phyloP scores from a whole-genome alignment of 2,888 invertebrate genomes.

The Callyntrura guangdongensis region DNA sequence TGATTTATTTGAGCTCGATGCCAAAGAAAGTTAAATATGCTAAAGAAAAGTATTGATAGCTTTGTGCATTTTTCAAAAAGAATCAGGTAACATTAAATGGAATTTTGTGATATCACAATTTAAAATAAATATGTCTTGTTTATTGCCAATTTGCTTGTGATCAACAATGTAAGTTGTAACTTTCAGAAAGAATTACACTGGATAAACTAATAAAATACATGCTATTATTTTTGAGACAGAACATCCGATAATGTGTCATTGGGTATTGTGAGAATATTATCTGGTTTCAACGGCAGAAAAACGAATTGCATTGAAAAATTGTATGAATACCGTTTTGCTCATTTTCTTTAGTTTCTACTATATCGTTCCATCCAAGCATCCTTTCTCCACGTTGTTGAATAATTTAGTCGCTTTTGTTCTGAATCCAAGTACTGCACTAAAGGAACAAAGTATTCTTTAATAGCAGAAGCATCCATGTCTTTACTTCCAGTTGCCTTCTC shows the following conservation, averaged over 20 bases:
- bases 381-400: conserved; percentile 90
- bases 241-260: background rate
- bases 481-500: conserved; percentile 91
- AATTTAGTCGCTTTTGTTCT: conserved; percentile 90
- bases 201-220: conserved; percentile 41
- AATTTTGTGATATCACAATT: too few species aligned
- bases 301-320: background rate
- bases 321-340: background rate
- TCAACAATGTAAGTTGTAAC: conserved; percentile 2
- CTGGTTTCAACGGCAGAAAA: background rate
- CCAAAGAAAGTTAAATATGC: too few species aligned
- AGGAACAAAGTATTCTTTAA: conserved; percentile 94
- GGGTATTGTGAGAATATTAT: conserved; percentile 8
- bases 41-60: too few species aligned
- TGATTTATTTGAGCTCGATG: too few species aligned
- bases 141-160: conserved; percentile 31
- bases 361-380: conserved; percentile 74
- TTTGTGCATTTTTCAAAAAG: too few species aligned
- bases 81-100: too few species aligned
- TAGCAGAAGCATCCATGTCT: conserved; percentile 91
- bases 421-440: conserved; percentile 92
- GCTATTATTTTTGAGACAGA: conserved; percentile 55
- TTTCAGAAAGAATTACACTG: conserved; percentile 5
- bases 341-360: background rate
- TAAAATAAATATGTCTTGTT: background rate